phyloP scores from a whole-genome alignment of 2,888 invertebrate species.

The Dyspetes luteomarginatus region DNA sequence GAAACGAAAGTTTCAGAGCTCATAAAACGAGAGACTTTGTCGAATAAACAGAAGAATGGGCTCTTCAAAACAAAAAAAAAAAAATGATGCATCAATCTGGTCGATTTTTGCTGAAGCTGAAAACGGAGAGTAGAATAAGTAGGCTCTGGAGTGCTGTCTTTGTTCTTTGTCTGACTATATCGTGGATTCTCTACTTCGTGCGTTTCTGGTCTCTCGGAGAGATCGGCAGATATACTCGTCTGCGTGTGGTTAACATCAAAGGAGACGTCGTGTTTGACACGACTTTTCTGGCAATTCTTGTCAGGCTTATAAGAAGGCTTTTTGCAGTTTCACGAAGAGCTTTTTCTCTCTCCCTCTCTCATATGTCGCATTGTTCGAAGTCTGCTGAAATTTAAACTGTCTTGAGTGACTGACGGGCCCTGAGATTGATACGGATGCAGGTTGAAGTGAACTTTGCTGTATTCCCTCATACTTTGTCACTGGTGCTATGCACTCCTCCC shows the following conservation, averaged over 20 bases:
- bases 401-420: slow-evolving; percentile 33
- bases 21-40: no score
- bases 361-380: slow-evolving; percentile 43
- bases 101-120: not conserved
- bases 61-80: no score
- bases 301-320: slow-evolving; percentile 32
- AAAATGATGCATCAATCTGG: no score
- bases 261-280: not conserved
- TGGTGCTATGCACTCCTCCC: not conserved
- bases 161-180: not conserved
- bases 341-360: slow-evolving; percentile 8
- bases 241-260: slow-evolving; percentile 23
- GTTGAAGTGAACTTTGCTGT: not conserved
- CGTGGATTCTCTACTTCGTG: not conserved
- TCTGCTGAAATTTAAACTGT: slow-evolving; percentile 45
- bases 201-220: not conserved
- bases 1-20: no score
- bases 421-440: slow-evolving; percentile 50
- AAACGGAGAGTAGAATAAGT: not conserved
- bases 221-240: not conserved
- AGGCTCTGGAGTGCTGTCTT: not conserved
- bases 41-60: no score
- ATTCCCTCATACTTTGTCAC: not conserved
- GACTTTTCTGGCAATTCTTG: slow-evolving; percentile 19
- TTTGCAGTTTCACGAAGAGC: slow-evolving; percentile 27